Base-by-base conservation (phyloP, 2,888 invertebrate species). In the Seladonia tumulorum region DNA sequence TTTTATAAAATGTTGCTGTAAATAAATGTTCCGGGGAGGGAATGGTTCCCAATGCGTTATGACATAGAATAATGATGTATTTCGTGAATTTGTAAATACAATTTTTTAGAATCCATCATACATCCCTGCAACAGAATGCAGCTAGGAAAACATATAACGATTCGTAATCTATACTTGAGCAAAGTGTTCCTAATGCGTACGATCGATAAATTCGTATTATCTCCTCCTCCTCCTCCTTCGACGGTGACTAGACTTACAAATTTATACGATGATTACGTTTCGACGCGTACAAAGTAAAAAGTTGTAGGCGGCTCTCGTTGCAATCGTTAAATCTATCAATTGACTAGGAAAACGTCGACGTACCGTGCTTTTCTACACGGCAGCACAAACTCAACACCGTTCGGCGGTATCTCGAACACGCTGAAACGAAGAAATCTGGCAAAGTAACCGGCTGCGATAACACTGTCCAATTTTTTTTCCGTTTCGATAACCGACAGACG, bases 101-200 rank as follows among this genome's bases (percentile, higher is more conserved):
- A 89, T 90, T 90, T 63, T 85, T 88, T 88, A 88, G 82, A 88
- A 90, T 90, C 85, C 81, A 88, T 92, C 91, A 85, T 90, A 91
- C 88, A 90, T 90, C 89, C 89, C 90, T 87, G 87, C 89, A 92
- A 92, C 88, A 83, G 78, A 91, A 91, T 79, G 87, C 87, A 88
- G 82, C 87, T 90, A 91, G 88, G 84, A 88, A 86, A 91, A 90
- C 88, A 91, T 90, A 91, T 88, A 90, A 89, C 87, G 88, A 89
- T 89, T 90, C 83, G 86, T 92, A 93, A 89, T 92, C 90, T 93
- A 93, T 82, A 87, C 90, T 93, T 93, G 94, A 94, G 93, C 93
- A 94, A 94, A 92, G 87, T 91, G 57, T 92, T 83, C 90, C 91
- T 92, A 93, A 92, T 87, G 92, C 87, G 81, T 90, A 90, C 83